Base-by-base conservation (phyloP, 2,797 vertebrate species). In the Apogon talboti region DNA sequence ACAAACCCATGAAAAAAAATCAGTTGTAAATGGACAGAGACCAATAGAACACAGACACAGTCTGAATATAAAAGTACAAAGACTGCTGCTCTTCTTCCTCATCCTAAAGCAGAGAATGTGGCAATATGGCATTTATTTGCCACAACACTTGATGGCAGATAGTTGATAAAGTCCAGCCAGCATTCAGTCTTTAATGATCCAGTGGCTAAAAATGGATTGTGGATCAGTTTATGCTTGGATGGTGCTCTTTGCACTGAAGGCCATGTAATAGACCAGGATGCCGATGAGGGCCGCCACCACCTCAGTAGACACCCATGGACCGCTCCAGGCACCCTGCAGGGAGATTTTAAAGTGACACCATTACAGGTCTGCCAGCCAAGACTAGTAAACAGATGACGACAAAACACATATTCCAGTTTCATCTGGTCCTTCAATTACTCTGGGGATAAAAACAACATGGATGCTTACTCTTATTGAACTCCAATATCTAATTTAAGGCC, bases 251-350 rank as follows among this genome's bases (percentile, higher is more conserved):
- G 95, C 93, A 4, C 85, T 96, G 88, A 96, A 96, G 38, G 96
- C 96, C 84, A 96, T 65, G 81, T 96, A 97, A 85, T 96, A 97
- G 61, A 96, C 69, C 49, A 96, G 54, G 64, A 98, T 92, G 15
- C 96, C 96, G 0, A 97, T 90, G 3, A 90, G 90, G 2, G 93
- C 96, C 0, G 96, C 96, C 79, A 97, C 85, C 13, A 98, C 95
- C 78, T 98, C 96, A 0, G 96, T 96, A 14, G 96, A 95, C 57
- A 98, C 95, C 96, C 96, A 97, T 0, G 96, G 96, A 45, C 96
- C 96, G 0, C 45, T 97, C 96, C 96, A 97, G 0, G 94, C 94
- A 48, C 96, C 96, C 96, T 96, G 84, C 0, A 56, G 67, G 16
- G 18, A 84, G 4, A 37, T 5, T 37, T 3, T 14, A 19, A 42